Base-by-base conservation (phyloP, 2,797 vertebrate genomes). In the Glossophaga mutica region DNA sequence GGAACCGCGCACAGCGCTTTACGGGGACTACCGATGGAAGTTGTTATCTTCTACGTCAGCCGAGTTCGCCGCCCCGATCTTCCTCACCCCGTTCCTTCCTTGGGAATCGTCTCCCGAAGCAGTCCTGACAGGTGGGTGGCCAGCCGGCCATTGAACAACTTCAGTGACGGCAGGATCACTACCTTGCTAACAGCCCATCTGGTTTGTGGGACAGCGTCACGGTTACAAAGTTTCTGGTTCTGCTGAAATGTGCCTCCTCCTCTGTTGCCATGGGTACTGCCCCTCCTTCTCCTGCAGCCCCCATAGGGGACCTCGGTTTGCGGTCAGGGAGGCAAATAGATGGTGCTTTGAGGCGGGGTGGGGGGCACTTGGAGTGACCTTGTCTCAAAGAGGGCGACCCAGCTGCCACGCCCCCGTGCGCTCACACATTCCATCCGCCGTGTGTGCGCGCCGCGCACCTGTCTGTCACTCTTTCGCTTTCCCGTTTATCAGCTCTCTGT, bases 401-500 rank as follows among this genome's bases (percentile, higher is more conserved):
- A 59, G 62, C 88, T 85, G 92, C 85, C 96, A 97, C 29, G 50
- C 34, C 70, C 71, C 32, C 37, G 55, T 5, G 9, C 34, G 37
- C 1, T 1, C 96, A 73, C 7, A 4, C 77, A 90, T 50, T 65
- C 71, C 76, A 32, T 19, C 79, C 55, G n/a, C 79, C 14, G 2
- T 2, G 2, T 3, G n/a, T 62, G 73, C 39, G 71, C 39, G 16
- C 62, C 74, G 52, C 34, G 67, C 50, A 32, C 68, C 92, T 0
- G 11, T 71, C 95, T 97, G 95, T 96, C 96, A 96, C 70, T 93
- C 70, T 84, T 44, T 42, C 42, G 29, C 0, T 6, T 39, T 79
- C 83, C 90, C 95, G 46, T 85, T 93, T 92, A 84, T 95, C 95
- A 91, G 83, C 71, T 78, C 70, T 42, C 97, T 97, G 96, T 96